A percentile compares a stretch with the other conserved stretches of the same genome.
These are phyloP conservation scores for Metalampra italica DNA, from an alignment of 2,888 invertebrate genomes.

Conservation along the genomic window DNA sequence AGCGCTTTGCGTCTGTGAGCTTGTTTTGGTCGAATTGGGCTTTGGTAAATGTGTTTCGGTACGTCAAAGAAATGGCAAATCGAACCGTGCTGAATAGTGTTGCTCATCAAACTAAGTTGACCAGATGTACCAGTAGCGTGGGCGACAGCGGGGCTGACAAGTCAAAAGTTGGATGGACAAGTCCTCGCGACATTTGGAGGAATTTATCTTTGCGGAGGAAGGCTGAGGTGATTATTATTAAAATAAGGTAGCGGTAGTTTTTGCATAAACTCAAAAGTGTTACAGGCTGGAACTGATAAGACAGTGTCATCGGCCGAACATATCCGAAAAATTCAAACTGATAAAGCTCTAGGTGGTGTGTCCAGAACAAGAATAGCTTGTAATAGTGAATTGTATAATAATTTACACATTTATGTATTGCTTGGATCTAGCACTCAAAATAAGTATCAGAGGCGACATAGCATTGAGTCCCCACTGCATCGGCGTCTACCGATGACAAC, in stretches of 20 bases:
- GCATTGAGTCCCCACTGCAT: slow-evolving; percentile 18
- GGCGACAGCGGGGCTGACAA: slow-evolving; percentile 62
- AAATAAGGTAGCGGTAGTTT: neutral
- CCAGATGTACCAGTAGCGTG: slow-evolving; percentile 66
- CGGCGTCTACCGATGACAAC: slow-evolving; percentile 20
- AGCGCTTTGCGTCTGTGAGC: slow-evolving; percentile 27
- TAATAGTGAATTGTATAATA: too few species aligned
- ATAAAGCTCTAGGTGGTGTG: too few species aligned
- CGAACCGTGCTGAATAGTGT: slow-evolving; percentile 43
- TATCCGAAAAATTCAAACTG: too few species aligned
- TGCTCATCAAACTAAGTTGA: slow-evolving; percentile 52
- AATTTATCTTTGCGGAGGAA: slow-evolving; percentile 69
- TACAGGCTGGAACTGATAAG: neutral
- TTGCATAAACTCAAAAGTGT: neutral
- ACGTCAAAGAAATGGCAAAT: slow-evolving; percentile 62
- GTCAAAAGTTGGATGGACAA: slow-evolving; percentile 68
- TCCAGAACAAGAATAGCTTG: too few species aligned
- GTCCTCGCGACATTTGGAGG: slow-evolving; percentile 72
- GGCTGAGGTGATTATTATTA: slow-evolving; percentile 54
- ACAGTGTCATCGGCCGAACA: too few species aligned
- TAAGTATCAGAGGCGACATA: slow-evolving; percentile 17
- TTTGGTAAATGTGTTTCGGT: neutral
- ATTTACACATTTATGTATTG: too few species aligned
- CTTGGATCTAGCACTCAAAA: too few species aligned
- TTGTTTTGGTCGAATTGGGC: slow-evolving; percentile 5